These are phyloP conservation scores for Heliconius aoede DNA, from an alignment of 2,888 invertebrate genomes.

Conservation along the genomic window DNA sequence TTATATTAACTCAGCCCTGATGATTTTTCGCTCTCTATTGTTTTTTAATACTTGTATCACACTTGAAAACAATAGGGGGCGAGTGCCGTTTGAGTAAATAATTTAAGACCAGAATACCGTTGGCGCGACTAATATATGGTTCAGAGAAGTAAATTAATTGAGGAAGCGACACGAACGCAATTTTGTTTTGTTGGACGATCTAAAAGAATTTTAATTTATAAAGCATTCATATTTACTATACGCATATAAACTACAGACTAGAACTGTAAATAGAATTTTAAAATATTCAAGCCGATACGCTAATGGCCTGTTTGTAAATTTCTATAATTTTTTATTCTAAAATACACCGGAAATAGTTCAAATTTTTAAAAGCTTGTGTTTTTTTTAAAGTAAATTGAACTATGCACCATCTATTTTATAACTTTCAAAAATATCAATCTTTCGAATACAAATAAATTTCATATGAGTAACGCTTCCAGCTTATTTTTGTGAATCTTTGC, in stretches of 20 bases:
- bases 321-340: conserved; percentile 5
- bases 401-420: conserved; percentile 1
- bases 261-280: too few relatives aligned
- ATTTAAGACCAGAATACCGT: conserved; percentile 76
- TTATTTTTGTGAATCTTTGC: conserved; percentile 59
- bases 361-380: conserved; percentile 14
- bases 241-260: not conserved
- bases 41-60: conserved; percentile 64
- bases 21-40: not conserved
- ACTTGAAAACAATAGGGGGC: conserved; percentile 80
- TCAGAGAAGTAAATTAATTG: conserved; percentile 51
- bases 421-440: not conserved
- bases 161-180: conserved; percentile 50
- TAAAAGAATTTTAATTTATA: conserved; percentile 43
- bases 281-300: not conserved
- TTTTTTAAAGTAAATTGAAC: conserved; percentile 9
- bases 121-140: conserved; percentile 60
- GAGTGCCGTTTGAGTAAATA: conserved; percentile 71
- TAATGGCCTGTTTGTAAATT: not conserved
- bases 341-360: conserved; percentile 6
- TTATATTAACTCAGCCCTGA: not conserved
- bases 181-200: conserved; percentile 46
- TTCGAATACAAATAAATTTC: not conserved
- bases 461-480: conserved; percentile 50
- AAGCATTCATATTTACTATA: not conserved